Base-by-base conservation (phyloP, 2,113 vertebrate species). In the Pelmatolapia mariae region DNA sequence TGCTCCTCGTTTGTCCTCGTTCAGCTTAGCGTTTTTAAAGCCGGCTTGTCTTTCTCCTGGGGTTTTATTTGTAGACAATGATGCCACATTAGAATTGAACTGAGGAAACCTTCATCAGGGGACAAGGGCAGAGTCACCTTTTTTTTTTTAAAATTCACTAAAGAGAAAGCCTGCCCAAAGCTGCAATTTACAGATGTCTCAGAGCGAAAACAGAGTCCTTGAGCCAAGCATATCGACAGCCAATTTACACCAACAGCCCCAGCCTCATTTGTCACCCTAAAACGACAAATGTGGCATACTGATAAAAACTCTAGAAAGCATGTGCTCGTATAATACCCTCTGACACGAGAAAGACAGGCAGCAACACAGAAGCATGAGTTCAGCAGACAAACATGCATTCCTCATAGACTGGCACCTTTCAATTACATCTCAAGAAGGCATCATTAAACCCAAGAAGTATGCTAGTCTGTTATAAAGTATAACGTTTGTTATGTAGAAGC, bases 71-170 rank as follows among this genome's bases (percentile, higher is more conserved):
- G 38, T 31, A 86, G 87, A 76, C 61, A 83, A 40, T 22, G 86
- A 66, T 43, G 40, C 29, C 90, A 43, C 88, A 92, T 92, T 84
- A 92, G 82, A 85, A 43, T 91, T 86, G 83, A 89, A 18, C 81
- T 66, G 10, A 80, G 50, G 81, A 89, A 50, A 89, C 91, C 26
- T 54, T 91, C 84, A 87, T 68, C 59, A 71, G 50, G 43, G 47
- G 33, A 83, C 66, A 76, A 54, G 19, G 82, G 61, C 84, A 31
- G 45, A 89, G 63, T 92, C 84, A 86, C 47, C 53, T 47, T 56
- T 36, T 66, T 66, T 47, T 9, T 57, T n/a, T n/a, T n/a, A n/a
- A n/a, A 54, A 63, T 15, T 10, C 6, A 12, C 73, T 33, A 38
- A 4, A 82, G 8, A 10, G 9, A 73, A 80, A 87, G 26, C 22